Base-by-base conservation (phyloP, 2,113 vertebrate genomes). In the Nyctereutes procyonoides region DNA sequence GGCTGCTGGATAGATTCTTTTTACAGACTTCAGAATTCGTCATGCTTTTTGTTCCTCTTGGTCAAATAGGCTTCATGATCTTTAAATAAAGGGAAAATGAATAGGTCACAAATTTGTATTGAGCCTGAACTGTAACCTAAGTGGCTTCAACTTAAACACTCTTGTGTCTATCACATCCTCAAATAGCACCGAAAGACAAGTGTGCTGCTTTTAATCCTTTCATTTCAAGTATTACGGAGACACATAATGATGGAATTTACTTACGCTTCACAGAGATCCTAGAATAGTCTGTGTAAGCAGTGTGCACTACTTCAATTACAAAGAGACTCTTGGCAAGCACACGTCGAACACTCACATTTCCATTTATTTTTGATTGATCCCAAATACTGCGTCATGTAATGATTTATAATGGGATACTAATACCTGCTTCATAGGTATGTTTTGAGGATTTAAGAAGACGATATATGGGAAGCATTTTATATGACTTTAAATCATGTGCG, bases 271-370 rank as follows among this genome's bases (percentile, higher is more conserved):
- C 73, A 56, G 56, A 69, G 43, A 89, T 95, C 74, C 79, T 65
- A 76, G 93, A 96, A 87, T 89, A 63, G 51, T 92, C 96, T 92
- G 74, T 82, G 92, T 74, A 93, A 97, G 90, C 79, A 43, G 53
- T 0, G 15, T 56, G 19, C 56, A 43, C 43, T 22, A 38, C 65
- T 95, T 65, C 62, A 69, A n/a, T 93, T 73, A 79, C 51, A 58
- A 84, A 90, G 12, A 95, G 60, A 96, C 51, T 56, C 17, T 79
- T 43, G 24, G 86, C 62, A 60, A 84, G 80, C 56, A 11, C 35
- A 0, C 55, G 67, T n/a, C 60, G 22, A 60, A 73, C 10, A n/a
- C 62, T 87, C 87, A 5, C 28, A 28, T 93, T 92, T 89, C 79
- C 69, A 83, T 69, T 89, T 95, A 43, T 58, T 96, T 95, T 84